These are phyloP conservation scores for Zenarchopterus dispar DNA, from an alignment of 2,797 vertebrate genomes.

Conservation along the genomic window DNA sequence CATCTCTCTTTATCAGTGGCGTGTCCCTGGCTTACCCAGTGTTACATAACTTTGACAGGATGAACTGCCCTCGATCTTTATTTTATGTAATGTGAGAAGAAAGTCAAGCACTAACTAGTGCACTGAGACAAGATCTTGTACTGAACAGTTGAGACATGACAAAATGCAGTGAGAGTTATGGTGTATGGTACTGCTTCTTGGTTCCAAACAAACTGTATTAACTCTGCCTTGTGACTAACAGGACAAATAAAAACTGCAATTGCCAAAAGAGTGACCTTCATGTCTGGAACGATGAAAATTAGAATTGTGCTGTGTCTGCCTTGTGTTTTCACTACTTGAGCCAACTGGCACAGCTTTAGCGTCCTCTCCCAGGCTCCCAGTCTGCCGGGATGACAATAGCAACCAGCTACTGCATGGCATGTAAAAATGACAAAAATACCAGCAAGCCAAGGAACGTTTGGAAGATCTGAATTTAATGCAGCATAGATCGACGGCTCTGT, in stretches of 20 bases:
- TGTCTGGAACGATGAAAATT: conserved; percentile 82
- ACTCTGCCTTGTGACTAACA: conserved; percentile 56
- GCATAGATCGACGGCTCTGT: conserved; percentile 48
- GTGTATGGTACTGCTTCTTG: neutral
- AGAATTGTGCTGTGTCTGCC: conserved; percentile 81
- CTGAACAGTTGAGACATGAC: neutral
- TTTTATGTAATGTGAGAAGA: conserved; percentile 1
- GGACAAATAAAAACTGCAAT: conserved; percentile 62
- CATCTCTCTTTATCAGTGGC: conserved; percentile 16
- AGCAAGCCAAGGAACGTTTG: conserved; percentile 72
- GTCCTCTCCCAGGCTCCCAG: conserved; percentile 76
- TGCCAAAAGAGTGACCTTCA: conserved; percentile 78
- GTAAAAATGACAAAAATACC: conserved; percentile 76
- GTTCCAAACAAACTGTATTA: conserved; percentile 8
- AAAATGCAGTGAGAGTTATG: neutral
- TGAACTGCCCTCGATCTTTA: conserved; percentile 47
- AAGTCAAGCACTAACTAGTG: conserved; percentile 3
- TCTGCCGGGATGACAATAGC: conserved; percentile 82
- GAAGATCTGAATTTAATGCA: conserved; percentile 58
- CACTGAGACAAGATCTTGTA: conserved; percentile 2
- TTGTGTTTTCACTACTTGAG: conserved; percentile 76
- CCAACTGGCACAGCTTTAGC: conserved; percentile 81
- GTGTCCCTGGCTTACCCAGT: conserved; percentile 21
- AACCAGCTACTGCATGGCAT: conserved; percentile 77
- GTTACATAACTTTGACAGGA: conserved; percentile 53